Base-by-base conservation (phyloP, 2,888 invertebrate genomes). In the Eucriotettix oculatus region DNA sequence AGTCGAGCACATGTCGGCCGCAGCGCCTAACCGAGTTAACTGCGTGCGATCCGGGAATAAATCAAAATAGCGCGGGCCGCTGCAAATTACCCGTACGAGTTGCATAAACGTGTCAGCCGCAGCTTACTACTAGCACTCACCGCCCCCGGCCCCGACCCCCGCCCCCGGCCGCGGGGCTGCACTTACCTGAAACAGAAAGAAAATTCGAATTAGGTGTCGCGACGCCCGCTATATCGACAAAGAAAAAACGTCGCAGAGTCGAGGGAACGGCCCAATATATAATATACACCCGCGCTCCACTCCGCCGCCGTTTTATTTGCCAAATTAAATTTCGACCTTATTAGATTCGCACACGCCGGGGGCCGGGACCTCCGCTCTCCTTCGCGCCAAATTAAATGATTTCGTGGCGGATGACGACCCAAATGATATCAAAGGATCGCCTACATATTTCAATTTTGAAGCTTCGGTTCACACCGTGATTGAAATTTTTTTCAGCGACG, bases 381-480 rank as follows among this genome's bases (percentile, higher is more conserved):
- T 42, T 44, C 55, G 52, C 61, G 56, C 58, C 41, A 64, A 65
- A 65, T 65, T 63, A 65, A 62, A 65, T 65, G 60, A 65, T 63
- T 63, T 61, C 61, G 62, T 57, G 61, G 62, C 52, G 14, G 63
- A 61, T 63, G 64, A 63, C 64, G 62, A 58, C 58, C 60, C 57
- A 65, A 65, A 64, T 64, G 63, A 62, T 64, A 65, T 64, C 64
- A 64, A 63, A 61, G 62, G 65, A 63, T 62, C 61, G 61, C 58
- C 58, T 58, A 64, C 63, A 63, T 64, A 65, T 66, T 64, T 63
- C 64, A 64, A 65, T 64, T 64, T 65, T 66, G 61, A 62, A 60
- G 65, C 65, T 63, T 58, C 60, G 63, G 61, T 63, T 64, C 58
- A 62, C 65, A 52, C 58, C 48, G 60, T 64, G 66, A 66, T 66